phyloP scores from a whole-genome alignment of 2,797 vertebrate genomes.

The Sarcoramphus papa region DNA sequence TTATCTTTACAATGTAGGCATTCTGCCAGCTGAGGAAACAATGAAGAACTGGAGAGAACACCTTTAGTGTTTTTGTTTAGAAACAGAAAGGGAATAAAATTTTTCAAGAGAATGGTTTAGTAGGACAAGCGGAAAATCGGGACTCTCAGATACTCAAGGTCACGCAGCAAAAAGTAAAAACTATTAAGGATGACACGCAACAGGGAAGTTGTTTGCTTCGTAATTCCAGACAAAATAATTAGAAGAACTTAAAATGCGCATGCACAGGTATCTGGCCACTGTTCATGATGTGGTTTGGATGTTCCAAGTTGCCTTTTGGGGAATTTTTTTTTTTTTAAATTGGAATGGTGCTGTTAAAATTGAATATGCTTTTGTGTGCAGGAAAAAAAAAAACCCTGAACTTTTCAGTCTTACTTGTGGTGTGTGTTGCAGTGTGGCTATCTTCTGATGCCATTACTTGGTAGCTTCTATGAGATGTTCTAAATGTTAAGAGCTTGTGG shows the following conservation, averaged over 20 bases:
- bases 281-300: neutral
- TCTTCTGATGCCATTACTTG: neutral
- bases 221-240: neutral
- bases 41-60: neutral
- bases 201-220: neutral
- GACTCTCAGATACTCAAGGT: neutral
- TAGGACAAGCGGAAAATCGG: neutral
- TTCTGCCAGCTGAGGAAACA: neutral
- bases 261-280: neutral
- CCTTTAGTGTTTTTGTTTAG: neutral
- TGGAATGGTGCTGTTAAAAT: neutral
- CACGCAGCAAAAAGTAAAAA: neutral
- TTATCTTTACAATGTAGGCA: neutral
- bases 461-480: neutral
- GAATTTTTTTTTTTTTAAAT: neutral
- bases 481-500: neutral
- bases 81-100: neutral
- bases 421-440: neutral
- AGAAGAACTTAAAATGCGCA: neutral
- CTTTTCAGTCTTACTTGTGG: neutral
- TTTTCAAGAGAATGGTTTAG: constrained; percentile 6
- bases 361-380: neutral
- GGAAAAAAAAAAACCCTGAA: neutral
- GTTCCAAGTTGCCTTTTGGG: neutral
- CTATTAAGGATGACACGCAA: neutral